Evolutionary conservation across 1,140 invertebrate genomes (phyloP).

Genomic region (Tetragnatha versicolor): DNA sequence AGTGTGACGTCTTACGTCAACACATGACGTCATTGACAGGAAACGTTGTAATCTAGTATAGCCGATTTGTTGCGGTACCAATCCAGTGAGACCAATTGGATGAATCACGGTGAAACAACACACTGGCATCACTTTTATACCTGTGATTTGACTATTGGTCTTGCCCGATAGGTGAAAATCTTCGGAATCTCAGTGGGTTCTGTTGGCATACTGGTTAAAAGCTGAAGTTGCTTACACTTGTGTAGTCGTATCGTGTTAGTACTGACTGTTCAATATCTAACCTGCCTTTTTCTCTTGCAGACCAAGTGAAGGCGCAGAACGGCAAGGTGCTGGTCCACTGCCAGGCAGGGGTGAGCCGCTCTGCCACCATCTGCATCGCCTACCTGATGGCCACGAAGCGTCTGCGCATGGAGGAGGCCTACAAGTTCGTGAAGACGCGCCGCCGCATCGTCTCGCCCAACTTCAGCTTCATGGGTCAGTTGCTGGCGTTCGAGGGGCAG

Average conservation of each 20-base stretch:
- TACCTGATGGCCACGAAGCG: slow-evolving; percentile 85
- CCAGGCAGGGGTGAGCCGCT: slow-evolving; percentile 86
- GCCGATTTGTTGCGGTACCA: no score
- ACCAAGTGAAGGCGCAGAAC: slow-evolving; percentile 54
- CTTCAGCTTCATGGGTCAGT: slow-evolving; percentile 86
- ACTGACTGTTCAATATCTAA: not conserved
- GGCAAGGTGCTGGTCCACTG: slow-evolving; percentile 87
- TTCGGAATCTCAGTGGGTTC: not conserved
- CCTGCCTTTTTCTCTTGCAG: slow-evolving; percentile 38
- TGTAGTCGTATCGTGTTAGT: no score
- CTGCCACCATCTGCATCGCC: slow-evolving; percentile 83
- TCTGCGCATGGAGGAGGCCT: slow-evolving; percentile 80
- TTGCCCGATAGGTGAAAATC: not conserved
- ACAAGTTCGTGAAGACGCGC: slow-evolving; percentile 73
- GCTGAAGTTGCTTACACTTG: no score
- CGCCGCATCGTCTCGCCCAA: slow-evolving; percentile 86
- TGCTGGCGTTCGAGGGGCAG: slow-evolving; percentile 77
- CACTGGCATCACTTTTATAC: no score
- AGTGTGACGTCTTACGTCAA: no score
- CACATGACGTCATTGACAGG: no score
- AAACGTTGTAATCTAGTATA: no score
- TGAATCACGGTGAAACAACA: no score
- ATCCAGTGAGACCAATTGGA: no score
- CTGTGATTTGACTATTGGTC: no score
- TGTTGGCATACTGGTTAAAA: no score